Evolutionary conservation across 2,888 invertebrate species (phyloP).

Genomic region (Venusia cambrica): DNA sequence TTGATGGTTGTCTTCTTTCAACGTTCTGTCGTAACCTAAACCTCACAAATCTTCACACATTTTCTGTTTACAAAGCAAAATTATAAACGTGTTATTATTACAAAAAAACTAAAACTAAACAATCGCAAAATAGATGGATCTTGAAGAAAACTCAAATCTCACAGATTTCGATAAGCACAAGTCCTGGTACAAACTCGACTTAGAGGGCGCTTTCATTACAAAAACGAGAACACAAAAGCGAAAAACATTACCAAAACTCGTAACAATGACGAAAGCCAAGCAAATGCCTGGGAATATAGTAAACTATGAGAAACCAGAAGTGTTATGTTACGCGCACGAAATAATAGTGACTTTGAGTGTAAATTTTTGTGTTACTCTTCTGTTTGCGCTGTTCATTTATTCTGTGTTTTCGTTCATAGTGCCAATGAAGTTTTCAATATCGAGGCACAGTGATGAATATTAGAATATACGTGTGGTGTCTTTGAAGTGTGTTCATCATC

Average conservation of each 20-base stretch:
- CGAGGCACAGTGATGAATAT: conserved; percentile 9
- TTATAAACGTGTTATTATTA: too few relatives aligned
- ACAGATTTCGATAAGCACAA: conserved; percentile 39
- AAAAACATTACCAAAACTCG: too few relatives aligned
- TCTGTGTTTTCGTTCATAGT: conserved; percentile 30
- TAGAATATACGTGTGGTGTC: too few relatives aligned
- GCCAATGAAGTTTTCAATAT: conserved; percentile 23
- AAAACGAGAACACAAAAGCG: conserved; percentile 17
- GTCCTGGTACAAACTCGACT: conserved; percentile 48
- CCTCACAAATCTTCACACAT: too few relatives aligned
- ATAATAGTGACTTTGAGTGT: conserved; percentile 22
- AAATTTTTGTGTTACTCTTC: conserved; percentile 26
- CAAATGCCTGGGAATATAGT: background rate
- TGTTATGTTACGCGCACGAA: conserved; percentile 19
- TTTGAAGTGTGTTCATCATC: too few relatives aligned
- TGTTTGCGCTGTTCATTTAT: conserved; percentile 31
- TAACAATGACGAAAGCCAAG: conserved; percentile 12
- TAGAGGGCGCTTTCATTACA: conserved; percentile 41
- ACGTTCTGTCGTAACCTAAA: too few relatives aligned
- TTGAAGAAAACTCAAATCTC: background rate
- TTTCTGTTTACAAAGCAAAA: too few relatives aligned
- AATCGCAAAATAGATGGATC: conserved; percentile 17
- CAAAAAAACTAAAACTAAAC: too few relatives aligned
- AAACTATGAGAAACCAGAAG: conserved; percentile 15
- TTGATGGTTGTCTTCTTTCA: too few relatives aligned